phyloP scores from a whole-genome alignment of 2,888 invertebrate species.

The Heliothis peltigera region DNA sequence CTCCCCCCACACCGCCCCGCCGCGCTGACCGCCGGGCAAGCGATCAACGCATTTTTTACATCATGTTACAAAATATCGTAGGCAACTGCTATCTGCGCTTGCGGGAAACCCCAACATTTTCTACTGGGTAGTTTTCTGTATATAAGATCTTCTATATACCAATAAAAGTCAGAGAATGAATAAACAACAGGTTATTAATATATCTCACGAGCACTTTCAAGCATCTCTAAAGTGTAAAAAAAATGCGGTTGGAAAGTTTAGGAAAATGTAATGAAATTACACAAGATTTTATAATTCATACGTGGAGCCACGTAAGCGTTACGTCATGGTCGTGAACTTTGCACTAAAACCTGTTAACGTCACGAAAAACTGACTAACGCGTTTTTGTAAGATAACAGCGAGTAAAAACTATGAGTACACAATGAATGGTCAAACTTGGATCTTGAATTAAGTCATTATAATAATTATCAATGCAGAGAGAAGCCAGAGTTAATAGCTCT shows the following conservation, averaged over 20 bases:
- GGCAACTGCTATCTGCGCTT: neutral
- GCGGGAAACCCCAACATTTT: constrained; percentile 43
- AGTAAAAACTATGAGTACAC: too few relatives aligned
- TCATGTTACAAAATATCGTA: constrained; percentile 31
- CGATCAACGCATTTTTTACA: constrained; percentile 23
- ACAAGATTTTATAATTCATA: neutral
- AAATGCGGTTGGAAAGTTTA: too few relatives aligned
- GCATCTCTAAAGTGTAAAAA: neutral
- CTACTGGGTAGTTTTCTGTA: neutral
- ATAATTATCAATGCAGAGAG: too few relatives aligned
- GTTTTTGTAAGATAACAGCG: neutral
- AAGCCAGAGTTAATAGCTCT: too few relatives aligned
- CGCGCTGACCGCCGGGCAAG: constrained; percentile 25
- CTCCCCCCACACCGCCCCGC: neutral
- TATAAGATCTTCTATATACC: neutral
- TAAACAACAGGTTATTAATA: neutral
- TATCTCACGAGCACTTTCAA: neutral
- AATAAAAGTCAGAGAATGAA: neutral
- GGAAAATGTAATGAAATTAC: neutral
- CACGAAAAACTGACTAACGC: neutral
- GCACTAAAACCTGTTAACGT: neutral
- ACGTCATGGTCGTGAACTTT: neutral
- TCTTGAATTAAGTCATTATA: too few relatives aligned
- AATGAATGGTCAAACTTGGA: too few relatives aligned
- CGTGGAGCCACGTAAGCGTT: neutral